A percentile compares a stretch with the other conserved stretches of the same genome.
These are phyloP conservation scores for Lepisosteus oculatus DNA, from an alignment of 2,113 vertebrate species.

Conservation along the genomic window DNA sequence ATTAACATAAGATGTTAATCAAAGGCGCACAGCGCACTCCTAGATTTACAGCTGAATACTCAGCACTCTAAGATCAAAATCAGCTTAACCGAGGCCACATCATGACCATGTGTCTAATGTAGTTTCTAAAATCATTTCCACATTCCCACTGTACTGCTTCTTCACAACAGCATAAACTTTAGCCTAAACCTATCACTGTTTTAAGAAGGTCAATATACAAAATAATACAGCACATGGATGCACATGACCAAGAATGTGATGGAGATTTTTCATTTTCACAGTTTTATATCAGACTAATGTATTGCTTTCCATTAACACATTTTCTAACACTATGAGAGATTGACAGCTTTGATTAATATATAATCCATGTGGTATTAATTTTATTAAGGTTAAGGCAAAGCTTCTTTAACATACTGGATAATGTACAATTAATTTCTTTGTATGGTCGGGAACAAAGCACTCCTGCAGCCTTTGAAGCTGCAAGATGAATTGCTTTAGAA, in stretches of 20 bases:
- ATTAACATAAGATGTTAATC: too few species aligned
- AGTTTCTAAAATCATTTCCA: neutral
- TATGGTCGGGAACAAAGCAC: conserved; percentile 40
- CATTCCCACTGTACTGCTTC: conserved; percentile 4
- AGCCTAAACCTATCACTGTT: neutral
- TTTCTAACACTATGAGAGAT: conserved; percentile 13
- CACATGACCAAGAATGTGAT: neutral
- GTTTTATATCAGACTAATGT: too few species aligned
- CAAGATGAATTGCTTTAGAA: conserved; percentile 44
- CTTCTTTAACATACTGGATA: conserved; percentile 42
- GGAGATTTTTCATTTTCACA: neutral
- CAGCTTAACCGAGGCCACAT: neutral
- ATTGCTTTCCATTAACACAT: neutral
- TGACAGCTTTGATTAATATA: conserved; percentile 17
- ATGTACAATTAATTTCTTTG: conserved; percentile 47
- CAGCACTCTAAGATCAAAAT: conserved; percentile 6
- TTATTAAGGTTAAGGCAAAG: conserved; percentile 38
- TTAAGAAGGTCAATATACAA: neutral
- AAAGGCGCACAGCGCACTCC: too few species aligned
- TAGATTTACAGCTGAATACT: conserved; percentile 7
- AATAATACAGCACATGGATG: neutral
- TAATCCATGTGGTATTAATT: conserved; percentile 33
- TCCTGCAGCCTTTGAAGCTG: conserved; percentile 35
- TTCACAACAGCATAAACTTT: conserved; percentile 1
- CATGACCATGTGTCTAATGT: neutral